Evolutionary conservation across 2,888 invertebrate species (phyloP).

Genomic region (Cryptus viduatorius): DNA sequence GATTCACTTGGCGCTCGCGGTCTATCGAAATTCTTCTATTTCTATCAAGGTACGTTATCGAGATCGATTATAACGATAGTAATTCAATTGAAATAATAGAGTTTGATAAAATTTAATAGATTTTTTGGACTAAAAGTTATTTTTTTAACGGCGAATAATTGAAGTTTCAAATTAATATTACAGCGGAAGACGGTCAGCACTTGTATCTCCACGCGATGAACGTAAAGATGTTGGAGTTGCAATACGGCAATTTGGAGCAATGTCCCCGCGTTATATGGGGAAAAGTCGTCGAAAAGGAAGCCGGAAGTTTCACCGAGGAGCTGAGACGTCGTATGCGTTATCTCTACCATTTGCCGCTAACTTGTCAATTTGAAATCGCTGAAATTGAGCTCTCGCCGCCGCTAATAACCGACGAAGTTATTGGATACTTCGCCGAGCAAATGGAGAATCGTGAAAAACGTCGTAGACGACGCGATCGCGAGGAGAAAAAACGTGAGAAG

Average conservation of each 20-base stretch:
- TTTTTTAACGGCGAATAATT: background rate
- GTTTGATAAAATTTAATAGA: background rate
- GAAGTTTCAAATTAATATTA: slow-evolving; percentile 79
- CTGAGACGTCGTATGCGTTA: slow-evolving; percentile 91
- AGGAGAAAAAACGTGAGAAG: slow-evolving; percentile 92
- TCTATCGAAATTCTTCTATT: slow-evolving; percentile 89
- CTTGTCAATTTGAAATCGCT: slow-evolving; percentile 95
- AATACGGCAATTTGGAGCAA: slow-evolving; percentile 93
- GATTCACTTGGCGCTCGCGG: slow-evolving; percentile 66
- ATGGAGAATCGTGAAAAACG: slow-evolving; percentile 89
- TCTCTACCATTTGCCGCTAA: slow-evolving; percentile 94
- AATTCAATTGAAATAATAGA: background rate
- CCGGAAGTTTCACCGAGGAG: slow-evolving; percentile 94
- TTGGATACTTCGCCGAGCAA: slow-evolving; percentile 91
- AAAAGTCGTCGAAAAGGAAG: slow-evolving; percentile 94
- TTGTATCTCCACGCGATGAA: slow-evolving; percentile 96
- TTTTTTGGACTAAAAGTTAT: background rate
- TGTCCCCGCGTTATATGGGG: slow-evolving; percentile 92
- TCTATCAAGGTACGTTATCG: slow-evolving; percentile 90
- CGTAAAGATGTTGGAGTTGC: slow-evolving; percentile 94
- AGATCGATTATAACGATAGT: background rate
- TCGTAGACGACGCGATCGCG: slow-evolving; percentile 90
- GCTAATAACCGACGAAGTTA: slow-evolving; percentile 89
- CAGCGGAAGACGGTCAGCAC: slow-evolving; percentile 96
- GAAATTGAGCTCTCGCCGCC: slow-evolving; percentile 93